phyloP scores from a whole-genome alignment of 1,140 invertebrate species.

The Globodera ellingtonae region DNA sequence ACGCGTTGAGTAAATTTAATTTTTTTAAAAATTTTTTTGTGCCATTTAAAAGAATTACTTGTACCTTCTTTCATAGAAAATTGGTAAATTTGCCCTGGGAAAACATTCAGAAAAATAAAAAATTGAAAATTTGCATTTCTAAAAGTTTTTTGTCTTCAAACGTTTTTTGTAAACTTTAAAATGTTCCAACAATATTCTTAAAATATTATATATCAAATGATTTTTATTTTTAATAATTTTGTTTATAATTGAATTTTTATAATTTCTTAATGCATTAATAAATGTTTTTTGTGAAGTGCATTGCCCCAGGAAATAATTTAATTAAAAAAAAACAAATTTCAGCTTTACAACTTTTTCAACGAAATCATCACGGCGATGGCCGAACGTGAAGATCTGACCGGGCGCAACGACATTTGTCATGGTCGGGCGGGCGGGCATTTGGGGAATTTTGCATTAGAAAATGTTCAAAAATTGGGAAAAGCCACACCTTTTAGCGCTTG shows the following conservation, averaged over 20 bases:
- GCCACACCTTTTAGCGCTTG: slow-evolving; percentile 34
- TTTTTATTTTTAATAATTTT: background rate
- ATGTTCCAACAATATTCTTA: no score
- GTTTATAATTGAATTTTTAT: background rate
- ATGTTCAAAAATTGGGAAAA: background rate
- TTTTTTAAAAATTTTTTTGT: no score
- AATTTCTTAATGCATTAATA: background rate
- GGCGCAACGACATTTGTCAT: slow-evolving; percentile 41
- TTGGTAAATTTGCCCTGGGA: no score
- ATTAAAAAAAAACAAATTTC: slow-evolving; percentile 40
- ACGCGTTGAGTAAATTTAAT: no score
- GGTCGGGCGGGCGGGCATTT: slow-evolving; percentile 31
- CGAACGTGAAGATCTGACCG: slow-evolving; percentile 45
- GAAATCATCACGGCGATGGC: slow-evolving; percentile 71
- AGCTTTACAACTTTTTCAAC: slow-evolving; percentile 90
- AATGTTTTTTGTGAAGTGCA: no score
- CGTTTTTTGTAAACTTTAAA: no score
- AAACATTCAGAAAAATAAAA: no score
- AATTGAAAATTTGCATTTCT: no score
- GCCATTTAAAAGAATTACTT: no score
- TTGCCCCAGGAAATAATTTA: background rate
- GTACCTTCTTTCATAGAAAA: no score
- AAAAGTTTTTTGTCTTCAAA: no score
- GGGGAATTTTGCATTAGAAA: background rate
- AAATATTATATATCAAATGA: no score